Evolutionary conservation across 1,140 invertebrate species (phyloP).

Genomic region (Sitophilus oryzae): DNA sequence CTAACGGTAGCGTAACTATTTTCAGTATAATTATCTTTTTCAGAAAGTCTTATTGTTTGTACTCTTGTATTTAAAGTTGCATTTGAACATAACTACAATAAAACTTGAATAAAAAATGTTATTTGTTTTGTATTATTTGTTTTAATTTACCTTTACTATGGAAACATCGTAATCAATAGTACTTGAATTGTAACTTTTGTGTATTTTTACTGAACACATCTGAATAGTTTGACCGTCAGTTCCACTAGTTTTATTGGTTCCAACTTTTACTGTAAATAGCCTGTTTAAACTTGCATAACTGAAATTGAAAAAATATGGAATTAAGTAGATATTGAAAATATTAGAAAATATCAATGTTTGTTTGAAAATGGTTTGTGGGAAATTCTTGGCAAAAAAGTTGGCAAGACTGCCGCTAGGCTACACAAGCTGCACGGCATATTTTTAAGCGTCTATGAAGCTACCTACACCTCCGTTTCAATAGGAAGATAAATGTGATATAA

Average conservation of each 20-base stretch:
- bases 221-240: not conserved
- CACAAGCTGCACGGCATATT: not conserved
- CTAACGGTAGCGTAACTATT: constrained; percentile 11
- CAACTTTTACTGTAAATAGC: constrained; percentile 6
- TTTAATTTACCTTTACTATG: constrained; percentile 7
- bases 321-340: not conserved
- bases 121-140: not conserved
- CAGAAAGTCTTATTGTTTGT: constrained; percentile 4
- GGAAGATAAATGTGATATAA: not conserved
- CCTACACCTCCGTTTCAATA: not conserved
- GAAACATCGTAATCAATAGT: constrained; percentile 8
- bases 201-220: constrained; percentile 9
- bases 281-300: not conserved
- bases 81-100: constrained; percentile 7
- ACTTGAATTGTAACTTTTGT: constrained; percentile 3
- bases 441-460: not conserved
- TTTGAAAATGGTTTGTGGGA: too few relatives aligned
- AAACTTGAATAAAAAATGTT: not conserved
- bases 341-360: not conserved
- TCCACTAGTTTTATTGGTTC: constrained; percentile 9
- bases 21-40: not conserved
- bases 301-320: constrained; percentile 3
- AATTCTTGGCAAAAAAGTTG: not conserved
- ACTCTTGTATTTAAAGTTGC: constrained; percentile 4
- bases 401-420: not conserved